A percentile compares a stretch with the other conserved stretches of the same genome.
These are phyloP conservation scores for Zoanthus sansibaricus DNA, from an alignment of 92 coral and sea anemone species.

Conservation along the genomic window DNA sequence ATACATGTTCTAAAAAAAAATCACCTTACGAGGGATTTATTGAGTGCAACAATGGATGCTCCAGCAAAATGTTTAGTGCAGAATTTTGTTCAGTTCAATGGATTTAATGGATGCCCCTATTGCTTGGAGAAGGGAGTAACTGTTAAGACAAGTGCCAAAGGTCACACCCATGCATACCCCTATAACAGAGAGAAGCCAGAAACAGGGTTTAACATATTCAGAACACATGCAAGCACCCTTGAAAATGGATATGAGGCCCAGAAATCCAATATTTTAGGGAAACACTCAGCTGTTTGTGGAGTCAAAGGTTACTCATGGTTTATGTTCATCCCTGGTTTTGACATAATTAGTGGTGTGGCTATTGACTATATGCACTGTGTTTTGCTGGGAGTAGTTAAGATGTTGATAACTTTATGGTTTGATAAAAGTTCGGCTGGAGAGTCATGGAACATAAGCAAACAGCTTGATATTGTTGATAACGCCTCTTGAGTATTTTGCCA, in stretches of 20 bases:
- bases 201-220: too few relatives aligned
- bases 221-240: not conserved
- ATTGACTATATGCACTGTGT: slow-evolving; percentile 1
- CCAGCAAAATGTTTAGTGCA: too few relatives aligned
- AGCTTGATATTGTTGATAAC: not conserved
- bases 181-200: too few relatives aligned
- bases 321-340: slow-evolving; percentile 22
- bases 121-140: too few relatives aligned
- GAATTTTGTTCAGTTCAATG: not conserved
- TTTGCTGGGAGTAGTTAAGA: slow-evolving; percentile 35
- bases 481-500: not conserved
- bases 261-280: not conserved
- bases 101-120: too few relatives aligned
- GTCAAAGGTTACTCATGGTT: slow-evolving; percentile 35
- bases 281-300: slow-evolving; percentile 18
- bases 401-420: slow-evolving; percentile 32
- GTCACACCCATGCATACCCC: too few relatives aligned
- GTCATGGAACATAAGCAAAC: not conserved
- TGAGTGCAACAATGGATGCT: too few relatives aligned
- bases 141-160: too few relatives aligned
- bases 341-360: slow-evolving; percentile 18
- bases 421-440: slow-evolving; percentile 2
- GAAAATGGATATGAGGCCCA: not conserved
- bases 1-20: too few relatives aligned
- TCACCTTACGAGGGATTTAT: too few relatives aligned